Base-by-base conservation (phyloP, 1,140 invertebrate genomes). In the Anthonomus grandis region DNA sequence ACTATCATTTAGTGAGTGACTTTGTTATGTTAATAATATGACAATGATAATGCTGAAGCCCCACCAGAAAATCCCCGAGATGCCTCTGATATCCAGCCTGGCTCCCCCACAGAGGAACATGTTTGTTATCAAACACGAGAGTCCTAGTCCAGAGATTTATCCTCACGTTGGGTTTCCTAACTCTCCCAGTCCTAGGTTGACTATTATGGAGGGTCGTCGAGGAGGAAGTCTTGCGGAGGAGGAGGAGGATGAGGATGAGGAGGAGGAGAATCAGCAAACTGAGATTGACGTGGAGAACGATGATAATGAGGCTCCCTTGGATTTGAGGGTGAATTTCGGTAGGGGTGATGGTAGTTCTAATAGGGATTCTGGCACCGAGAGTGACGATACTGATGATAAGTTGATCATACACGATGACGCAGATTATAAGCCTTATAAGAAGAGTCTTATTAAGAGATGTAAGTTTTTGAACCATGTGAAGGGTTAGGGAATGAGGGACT, bases 371-470 rank as follows among this genome's bases (percentile, higher is more conserved):
- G 68, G 68, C 5, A 70, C 67, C 17, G 67, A 69, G 50, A 69
- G 67, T 54, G 67, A 69, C 39, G 67, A 69, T 34, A 64, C 65
- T 12, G 67, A 67, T 37, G 67, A 67, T 21, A 68, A 67, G 51
- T 52, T 66, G 55, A 57, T 62, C 38, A 57, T 65, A 22, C 63
- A 65, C 21, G 63, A 65, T 22, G 76, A 76, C 50, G 73, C 78
- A 15, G 76, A 83, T 59, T 83, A 82, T 50, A 89, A 90, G 69
- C 87, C 89, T 17, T 91, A 91, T 79, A 92, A 92, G 78, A 92
- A 92, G 75, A 89, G 84, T 69, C 81, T 92, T 64, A 91, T 92
- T 81, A 88, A 87, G 77, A 81, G 90, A 82, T 92, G 89, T 92
- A 86, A 92, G 89, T 89, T 24, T 22, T 45, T 23, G 25, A 38